phyloP scores from a whole-genome alignment of 1,140 invertebrate species.

The Drosophila elegans region DNA sequence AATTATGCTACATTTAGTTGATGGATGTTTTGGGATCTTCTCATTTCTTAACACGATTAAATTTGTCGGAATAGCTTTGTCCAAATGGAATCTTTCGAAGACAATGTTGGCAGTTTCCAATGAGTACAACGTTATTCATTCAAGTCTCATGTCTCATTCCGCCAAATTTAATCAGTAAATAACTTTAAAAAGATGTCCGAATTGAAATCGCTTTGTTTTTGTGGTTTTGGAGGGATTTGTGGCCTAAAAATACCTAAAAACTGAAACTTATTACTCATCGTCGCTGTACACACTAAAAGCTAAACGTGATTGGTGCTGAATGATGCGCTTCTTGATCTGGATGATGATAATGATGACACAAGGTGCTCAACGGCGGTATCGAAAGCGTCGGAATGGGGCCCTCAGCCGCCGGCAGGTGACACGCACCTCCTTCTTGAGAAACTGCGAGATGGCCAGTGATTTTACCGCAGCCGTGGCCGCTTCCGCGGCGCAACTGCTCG shows the following conservation, averaged over 20 bases:
- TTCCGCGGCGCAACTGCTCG: constrained; percentile 78
- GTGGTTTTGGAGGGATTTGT: constrained; percentile 39
- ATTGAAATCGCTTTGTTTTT: constrained; percentile 6
- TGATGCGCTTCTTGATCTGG: constrained; percentile 25
- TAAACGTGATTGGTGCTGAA: constrained; percentile 48
- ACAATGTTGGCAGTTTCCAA: constrained; percentile 10
- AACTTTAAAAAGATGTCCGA: constrained; percentile 5
- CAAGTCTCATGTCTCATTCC: not conserved
- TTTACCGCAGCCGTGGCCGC: constrained; percentile 78
- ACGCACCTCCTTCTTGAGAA: constrained; percentile 82
- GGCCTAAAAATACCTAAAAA: constrained; percentile 51
- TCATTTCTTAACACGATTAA: constrained; percentile 1
- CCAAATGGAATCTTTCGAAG: not conserved
- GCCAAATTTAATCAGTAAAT: constrained; percentile 12
- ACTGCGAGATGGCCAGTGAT: constrained; percentile 78
- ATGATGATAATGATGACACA: constrained; percentile 22
- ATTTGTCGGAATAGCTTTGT: constrained; percentile 1
- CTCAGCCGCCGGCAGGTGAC: constrained; percentile 79
- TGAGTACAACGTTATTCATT: not conserved
- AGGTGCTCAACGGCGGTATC: constrained; percentile 76
- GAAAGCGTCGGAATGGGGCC: constrained; percentile 79
- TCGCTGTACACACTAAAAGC: constrained; percentile 46
- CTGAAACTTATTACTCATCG: constrained; percentile 45
- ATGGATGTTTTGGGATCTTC: constrained; percentile 18
- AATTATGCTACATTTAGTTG: constrained; percentile 57